Conservation (phyloP, 1,140 invertebrate genomes). For the Magallana gigas region DNA sequence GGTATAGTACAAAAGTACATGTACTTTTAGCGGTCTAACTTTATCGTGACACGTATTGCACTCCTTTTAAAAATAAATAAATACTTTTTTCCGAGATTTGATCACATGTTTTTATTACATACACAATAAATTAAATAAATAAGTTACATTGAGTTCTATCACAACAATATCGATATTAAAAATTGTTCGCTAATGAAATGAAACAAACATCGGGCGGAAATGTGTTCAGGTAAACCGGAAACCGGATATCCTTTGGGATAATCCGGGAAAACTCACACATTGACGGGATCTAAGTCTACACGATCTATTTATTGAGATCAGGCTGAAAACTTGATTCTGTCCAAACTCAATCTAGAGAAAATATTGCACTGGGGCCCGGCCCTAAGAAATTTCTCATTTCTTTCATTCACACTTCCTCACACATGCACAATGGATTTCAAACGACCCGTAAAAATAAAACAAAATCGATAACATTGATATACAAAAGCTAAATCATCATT, state of each 20-base stretch:
- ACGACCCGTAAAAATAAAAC: slow-evolving; percentile 19
- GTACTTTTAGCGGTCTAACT: too few species aligned
- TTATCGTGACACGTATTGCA: too few species aligned
- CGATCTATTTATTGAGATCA: slow-evolving; percentile 28
- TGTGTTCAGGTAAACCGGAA: slow-evolving; percentile 35
- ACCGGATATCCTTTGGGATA: neutral
- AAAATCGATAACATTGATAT: neutral
- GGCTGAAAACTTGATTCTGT: slow-evolving; percentile 28
- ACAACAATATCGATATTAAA: slow-evolving; percentile 26
- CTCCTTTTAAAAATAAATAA: too few species aligned
- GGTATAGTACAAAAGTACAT: too few species aligned
- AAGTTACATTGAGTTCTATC: slow-evolving; percentile 19
- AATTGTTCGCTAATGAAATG: neutral
- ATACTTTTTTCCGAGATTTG: neutral
- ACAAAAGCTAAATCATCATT: neutral
- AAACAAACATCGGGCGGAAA: slow-evolving; percentile 15
- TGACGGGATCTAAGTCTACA: slow-evolving; percentile 32
- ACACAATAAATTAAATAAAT: slow-evolving; percentile 28
- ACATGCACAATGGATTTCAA: slow-evolving; percentile 10
- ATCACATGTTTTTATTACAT: slow-evolving; percentile 10
- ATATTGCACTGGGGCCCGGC: slow-evolving; percentile 27
- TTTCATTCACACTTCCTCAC: neutral
- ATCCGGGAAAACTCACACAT: slow-evolving; percentile 31
- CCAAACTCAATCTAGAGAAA: slow-evolving; percentile 18
- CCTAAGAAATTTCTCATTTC: neutral